Percentiles rank a stretch among this genome's conserved stretches.
Evolutionary conservation across 2,888 invertebrate species (phyloP).

Genomic region (Troides helena): DNA sequence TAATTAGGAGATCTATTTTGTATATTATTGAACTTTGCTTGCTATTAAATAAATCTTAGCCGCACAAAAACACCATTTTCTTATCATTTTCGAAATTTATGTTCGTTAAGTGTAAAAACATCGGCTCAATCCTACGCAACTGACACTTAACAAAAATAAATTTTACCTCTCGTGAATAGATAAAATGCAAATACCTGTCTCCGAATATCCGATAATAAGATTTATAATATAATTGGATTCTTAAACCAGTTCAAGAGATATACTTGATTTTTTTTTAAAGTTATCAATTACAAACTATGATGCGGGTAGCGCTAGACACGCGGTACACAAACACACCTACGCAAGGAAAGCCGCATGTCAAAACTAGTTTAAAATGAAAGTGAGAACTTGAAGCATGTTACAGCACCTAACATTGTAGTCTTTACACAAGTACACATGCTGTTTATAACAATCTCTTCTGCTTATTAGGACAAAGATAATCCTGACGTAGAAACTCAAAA

Average conservation of each 20-base stretch:
- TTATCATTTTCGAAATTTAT: constrained; percentile 1
- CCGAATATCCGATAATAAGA: constrained; percentile 5
- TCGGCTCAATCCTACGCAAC: constrained; percentile 2
- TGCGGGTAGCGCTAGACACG: constrained; percentile 14
- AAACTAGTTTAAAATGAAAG: constrained; percentile 41
- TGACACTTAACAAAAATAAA: constrained; percentile 10
- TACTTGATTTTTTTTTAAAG: constrained; percentile 31
- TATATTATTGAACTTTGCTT: neutral
- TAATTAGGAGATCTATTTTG: neutral
- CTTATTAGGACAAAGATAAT: neutral
- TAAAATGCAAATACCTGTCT: constrained; percentile 18
- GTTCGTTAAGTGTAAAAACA: constrained; percentile 15
- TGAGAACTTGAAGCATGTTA: constrained; percentile 33
- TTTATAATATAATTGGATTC: constrained; percentile 7
- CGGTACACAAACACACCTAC: constrained; percentile 25
- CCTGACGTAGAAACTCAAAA: no score
- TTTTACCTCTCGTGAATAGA: constrained; percentile 6
- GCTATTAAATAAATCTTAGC: neutral
- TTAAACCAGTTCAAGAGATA: constrained; percentile 27
- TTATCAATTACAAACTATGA: constrained; percentile 8
- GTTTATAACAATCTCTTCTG: neutral
- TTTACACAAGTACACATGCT: constrained; percentile 14
- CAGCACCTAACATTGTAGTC: constrained; percentile 6
- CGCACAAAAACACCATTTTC: neutral
- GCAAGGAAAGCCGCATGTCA: constrained; percentile 33